Conservation (phyloP, 2,113 vertebrate genomes). For the Anarhynchus alexandrinus region DNA sequence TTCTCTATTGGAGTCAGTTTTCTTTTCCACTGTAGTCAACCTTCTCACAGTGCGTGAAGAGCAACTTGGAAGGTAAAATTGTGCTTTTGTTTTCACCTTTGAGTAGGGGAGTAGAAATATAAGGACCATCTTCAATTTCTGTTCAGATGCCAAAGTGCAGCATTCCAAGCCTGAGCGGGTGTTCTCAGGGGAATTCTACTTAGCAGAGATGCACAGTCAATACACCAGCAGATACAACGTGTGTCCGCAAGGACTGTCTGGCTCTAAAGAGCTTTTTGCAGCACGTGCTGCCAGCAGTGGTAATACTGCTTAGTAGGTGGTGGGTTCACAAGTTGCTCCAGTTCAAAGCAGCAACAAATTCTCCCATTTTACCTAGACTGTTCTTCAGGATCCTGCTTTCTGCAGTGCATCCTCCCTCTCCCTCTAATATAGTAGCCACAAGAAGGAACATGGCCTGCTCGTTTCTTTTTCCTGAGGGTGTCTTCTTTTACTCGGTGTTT, state of each 20-base stretch:
- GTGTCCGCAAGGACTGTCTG: not conserved
- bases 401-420: not conserved
- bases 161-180: not conserved
- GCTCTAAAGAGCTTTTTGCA: not conserved
- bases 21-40: not conserved
- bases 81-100: not conserved
- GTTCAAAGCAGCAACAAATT: not conserved
- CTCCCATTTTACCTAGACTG: not conserved
- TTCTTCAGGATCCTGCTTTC: not conserved
- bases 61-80: not conserved
- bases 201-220: not conserved
- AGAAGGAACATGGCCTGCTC: not conserved
- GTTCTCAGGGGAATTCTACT: not conserved
- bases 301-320: not conserved
- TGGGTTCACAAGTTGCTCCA: not conserved
- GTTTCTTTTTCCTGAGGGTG: not conserved
- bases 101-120: not conserved
- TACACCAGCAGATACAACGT: not conserved
- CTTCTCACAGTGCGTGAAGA: not conserved
- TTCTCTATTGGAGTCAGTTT: not conserved
- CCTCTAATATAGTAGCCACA: not conserved
- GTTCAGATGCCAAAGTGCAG: not conserved
- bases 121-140: not conserved
- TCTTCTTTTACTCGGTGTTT: not conserved
- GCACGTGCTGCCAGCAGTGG: not conserved